Base-by-base conservation (phyloP, 2,888 invertebrate genomes). In the Synanthedon andrenaeformis region DNA sequence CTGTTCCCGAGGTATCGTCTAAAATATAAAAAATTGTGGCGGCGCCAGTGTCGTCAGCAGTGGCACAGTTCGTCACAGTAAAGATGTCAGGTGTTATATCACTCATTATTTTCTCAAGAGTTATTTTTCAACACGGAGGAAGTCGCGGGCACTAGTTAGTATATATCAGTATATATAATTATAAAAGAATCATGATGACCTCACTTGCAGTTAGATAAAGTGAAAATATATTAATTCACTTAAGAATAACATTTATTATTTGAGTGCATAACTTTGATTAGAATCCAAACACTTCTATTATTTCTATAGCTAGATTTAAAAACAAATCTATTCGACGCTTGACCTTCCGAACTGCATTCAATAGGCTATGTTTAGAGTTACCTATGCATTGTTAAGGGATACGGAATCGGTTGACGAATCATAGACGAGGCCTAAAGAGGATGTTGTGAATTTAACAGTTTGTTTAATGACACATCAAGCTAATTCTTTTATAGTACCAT, bases 161-260 rank as follows among this genome's bases (percentile, higher is more conserved):
- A 1, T n/a, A n/a, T n/a, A n/a, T n/a, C n/a, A n/a, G n/a, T n/a
- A n/a, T n/a, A n/a, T n/a, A n/a, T 5, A 23, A 23, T 23, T 23
- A 23, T 23, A 23, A 5, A 23, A 35, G 35, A 35, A 35, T 45
- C 13, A n/a, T 45, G 13, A 45, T 45, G 45, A 45, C 45, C 5
- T 45, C 45, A 35, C 35, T 35, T 35, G 35, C 35, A 35, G 35
- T 35, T 35, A 45, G 45, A 45, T 45, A 45, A 45, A 42, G 42
- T 42, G 42, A 42, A 42, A 45, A 45, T 13, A 45, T n/a, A n/a
- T 54, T 67, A 69, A 69, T 58, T 61, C 59, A 14, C n/a, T 23
- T 56, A 53, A 59, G 54, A 62, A 54, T 45, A 67, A 69, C 68
- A 69, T 17, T 60, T 51, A 63, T 66, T 66, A 66, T 68, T 61